These are phyloP conservation scores for Phrynocephalus versicolor DNA, from an alignment of 2,113 vertebrate species.

Conservation along the genomic window DNA sequence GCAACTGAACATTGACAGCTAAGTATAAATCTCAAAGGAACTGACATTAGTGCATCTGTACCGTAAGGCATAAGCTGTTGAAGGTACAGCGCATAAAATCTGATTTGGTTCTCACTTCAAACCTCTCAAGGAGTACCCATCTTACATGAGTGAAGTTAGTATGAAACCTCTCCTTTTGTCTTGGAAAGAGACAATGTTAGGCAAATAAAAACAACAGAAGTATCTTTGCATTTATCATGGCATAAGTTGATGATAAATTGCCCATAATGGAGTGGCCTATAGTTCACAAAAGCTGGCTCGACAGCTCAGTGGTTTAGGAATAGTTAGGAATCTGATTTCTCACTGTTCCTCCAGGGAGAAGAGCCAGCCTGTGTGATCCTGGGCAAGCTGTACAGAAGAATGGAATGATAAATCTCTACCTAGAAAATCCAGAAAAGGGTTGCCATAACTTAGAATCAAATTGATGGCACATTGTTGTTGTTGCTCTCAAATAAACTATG, in stretches of 20 bases:
- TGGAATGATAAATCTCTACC: no score
- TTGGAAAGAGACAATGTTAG: not conserved
- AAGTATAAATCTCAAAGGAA: not conserved
- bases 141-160: not conserved
- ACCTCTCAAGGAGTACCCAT: not conserved
- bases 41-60: not conserved
- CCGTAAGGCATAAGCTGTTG: not conserved
- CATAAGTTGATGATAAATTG: not conserved
- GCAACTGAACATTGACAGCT: not conserved
- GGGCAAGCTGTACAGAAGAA: no score
- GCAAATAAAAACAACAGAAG: not conserved
- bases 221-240: not conserved
- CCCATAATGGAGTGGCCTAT: not conserved
- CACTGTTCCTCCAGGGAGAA: no score
- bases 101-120: not conserved
- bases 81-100: not conserved
- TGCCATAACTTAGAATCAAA: no score
- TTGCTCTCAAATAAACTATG: no score
- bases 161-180: not conserved
- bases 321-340: no score
- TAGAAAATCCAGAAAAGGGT: no score
- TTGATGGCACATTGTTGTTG: no score
- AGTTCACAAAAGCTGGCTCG: not conserved
- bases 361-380: no score
- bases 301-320: no score